Conservation (phyloP, 2,888 invertebrate species). For the Lobophora halterata region DNA sequence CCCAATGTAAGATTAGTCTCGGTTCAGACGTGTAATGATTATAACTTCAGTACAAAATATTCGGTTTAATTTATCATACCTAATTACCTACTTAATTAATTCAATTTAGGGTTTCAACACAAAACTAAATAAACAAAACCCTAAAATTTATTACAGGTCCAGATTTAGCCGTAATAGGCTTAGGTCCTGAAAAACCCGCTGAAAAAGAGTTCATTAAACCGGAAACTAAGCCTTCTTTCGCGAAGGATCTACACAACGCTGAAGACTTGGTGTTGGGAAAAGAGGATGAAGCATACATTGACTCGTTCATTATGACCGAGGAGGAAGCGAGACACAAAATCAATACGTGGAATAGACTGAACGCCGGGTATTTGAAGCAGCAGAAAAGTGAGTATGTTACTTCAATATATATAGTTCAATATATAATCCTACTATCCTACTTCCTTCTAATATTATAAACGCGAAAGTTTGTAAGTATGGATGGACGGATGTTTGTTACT, state of each 20-base stretch:
- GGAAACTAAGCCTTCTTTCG: slow-evolving; percentile 50
- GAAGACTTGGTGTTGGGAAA: slow-evolving; percentile 85
- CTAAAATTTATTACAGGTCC: slow-evolving; percentile 81
- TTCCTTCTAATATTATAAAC: no score
- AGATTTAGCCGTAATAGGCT: slow-evolving; percentile 89
- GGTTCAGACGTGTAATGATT: no score
- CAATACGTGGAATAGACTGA: slow-evolving; percentile 91
- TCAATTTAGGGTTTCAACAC: no score
- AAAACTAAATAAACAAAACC: no score
- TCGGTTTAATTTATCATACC: no score
- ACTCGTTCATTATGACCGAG: slow-evolving; percentile 87
- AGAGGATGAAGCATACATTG: slow-evolving; percentile 94
- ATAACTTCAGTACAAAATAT: no score
- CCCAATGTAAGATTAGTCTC: no score
- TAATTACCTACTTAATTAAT: no score
- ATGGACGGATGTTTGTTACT: no score
- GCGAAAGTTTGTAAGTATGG: no score
- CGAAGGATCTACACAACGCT: slow-evolving; percentile 52
- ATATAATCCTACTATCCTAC: no score
- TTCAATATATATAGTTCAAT: no score
- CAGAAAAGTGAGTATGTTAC: slow-evolving; percentile 83
- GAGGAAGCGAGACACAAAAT: slow-evolving; percentile 91
- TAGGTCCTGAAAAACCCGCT: slow-evolving; percentile 58
- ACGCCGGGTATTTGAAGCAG: slow-evolving; percentile 92
- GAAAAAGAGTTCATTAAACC: slow-evolving; percentile 61